Evolutionary conservation across 2,113 vertebrate species (phyloP).

Genomic region (Tetrax tetrax): DNA sequence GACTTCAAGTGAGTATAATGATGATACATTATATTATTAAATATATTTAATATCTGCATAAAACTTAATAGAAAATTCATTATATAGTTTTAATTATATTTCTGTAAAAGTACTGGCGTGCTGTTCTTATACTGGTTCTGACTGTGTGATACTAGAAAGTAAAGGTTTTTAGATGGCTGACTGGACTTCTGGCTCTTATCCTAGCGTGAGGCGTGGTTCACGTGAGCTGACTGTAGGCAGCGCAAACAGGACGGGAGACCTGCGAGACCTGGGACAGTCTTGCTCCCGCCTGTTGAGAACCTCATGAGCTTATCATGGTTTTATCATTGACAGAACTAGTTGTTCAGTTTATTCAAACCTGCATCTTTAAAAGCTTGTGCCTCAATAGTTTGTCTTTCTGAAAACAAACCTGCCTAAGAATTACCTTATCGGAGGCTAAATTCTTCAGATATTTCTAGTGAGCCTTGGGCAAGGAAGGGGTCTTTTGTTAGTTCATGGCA

Average conservation of each 20-base stretch:
- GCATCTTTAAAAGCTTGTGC: not conserved
- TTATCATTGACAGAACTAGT: not conserved
- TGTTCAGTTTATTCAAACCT: not conserved
- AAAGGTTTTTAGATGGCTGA: not conserved
- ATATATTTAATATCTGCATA: not conserved
- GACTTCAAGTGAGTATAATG: slow-evolving; percentile 71
- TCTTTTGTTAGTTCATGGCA: not conserved
- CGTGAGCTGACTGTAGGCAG: not conserved
- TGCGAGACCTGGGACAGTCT: no score
- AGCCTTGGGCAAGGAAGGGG: not conserved
- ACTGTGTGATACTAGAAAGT: not conserved
- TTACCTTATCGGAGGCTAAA: not conserved
- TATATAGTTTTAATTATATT: not conserved
- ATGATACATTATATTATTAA: not conserved
- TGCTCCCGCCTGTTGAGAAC: not conserved
- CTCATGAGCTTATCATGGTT: not conserved
- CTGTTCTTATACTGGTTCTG: not conserved
- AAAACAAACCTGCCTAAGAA: not conserved
- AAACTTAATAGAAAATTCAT: not conserved
- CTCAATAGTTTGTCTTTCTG: not conserved
- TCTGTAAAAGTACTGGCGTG: not conserved
- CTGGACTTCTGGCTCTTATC: not conserved
- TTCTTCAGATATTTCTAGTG: not conserved
- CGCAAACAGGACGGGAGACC: not conserved
- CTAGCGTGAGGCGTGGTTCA: not conserved